Percentiles rank a stretch among this genome's conserved stretches.
Evolutionary conservation across 1,140 invertebrate genomes (phyloP).

Genomic region (Bombyx mori): ASM3026992v2 NC_085132.1:3945501-3946000

Average conservation of each 20-base stretch:
- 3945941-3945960: background rate
- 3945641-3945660: conserved; percentile 22
- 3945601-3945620: conserved; percentile 9
- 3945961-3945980: too few species aligned
- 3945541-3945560: too few species aligned
- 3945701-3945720: conserved; percentile 42
- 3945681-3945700: conserved; percentile 57
- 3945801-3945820: too few species aligned
- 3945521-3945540: too few species aligned
- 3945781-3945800: background rate
- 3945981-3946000: too few species aligned
- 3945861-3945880: background rate
- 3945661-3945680: conserved; percentile 50
- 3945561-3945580: too few species aligned
- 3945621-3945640: conserved; percentile 18
- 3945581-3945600: too few species aligned
- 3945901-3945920: background rate
- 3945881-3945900: background rate
- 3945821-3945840: too few species aligned
- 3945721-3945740: conserved; percentile 17
- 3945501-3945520: too few species aligned
- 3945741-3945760: conserved; percentile 38
- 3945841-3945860: too few species aligned
- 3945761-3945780: background rate
- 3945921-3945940: background rate